Evolutionary conservation across 2,888 invertebrate genomes (phyloP).

Genomic region (Sialis fuliginosa): DNA sequence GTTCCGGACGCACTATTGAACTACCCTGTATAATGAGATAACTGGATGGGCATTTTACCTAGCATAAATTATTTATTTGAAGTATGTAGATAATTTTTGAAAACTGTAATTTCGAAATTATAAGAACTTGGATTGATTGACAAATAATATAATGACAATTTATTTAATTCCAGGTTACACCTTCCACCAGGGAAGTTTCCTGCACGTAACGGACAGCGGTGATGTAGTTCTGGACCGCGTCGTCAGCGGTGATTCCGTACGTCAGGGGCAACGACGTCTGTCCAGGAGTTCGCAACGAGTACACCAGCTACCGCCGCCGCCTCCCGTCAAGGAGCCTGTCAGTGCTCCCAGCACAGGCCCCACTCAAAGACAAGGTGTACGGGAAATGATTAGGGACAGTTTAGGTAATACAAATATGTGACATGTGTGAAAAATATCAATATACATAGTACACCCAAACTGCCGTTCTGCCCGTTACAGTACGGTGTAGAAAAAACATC

Average conservation of each 20-base stretch:
- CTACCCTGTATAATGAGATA: too few species aligned
- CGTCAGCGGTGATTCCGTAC: constrained; percentile 19
- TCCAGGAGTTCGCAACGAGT: constrained; percentile 24
- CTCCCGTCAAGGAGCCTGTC: neutral
- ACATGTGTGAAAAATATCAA: too few species aligned
- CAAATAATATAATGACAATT: too few species aligned
- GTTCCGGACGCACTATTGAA: too few species aligned
- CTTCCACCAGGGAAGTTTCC: constrained; percentile 50
- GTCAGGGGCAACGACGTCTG: constrained; percentile 27
- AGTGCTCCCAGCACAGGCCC: neutral
- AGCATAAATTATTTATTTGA: too few species aligned
- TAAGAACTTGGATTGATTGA: too few species aligned
- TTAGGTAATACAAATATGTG: constrained; percentile 24
- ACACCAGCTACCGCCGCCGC: constrained; percentile 11
- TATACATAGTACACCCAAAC: too few species aligned
- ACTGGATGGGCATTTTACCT: too few species aligned
- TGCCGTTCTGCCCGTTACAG: too few species aligned
- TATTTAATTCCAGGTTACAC: constrained; percentile 35
- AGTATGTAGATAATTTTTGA: too few species aligned
- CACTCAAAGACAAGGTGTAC: constrained; percentile 30
- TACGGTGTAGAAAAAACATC: too few species aligned
- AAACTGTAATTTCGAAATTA: too few species aligned
- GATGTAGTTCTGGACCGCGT: constrained; percentile 42
- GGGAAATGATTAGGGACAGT: constrained; percentile 42
- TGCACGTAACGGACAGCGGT: constrained; percentile 42